Evolutionary conservation across 2,113 vertebrate genomes (phyloP).

Genomic region (Engraulis encrasicolus): DNA sequence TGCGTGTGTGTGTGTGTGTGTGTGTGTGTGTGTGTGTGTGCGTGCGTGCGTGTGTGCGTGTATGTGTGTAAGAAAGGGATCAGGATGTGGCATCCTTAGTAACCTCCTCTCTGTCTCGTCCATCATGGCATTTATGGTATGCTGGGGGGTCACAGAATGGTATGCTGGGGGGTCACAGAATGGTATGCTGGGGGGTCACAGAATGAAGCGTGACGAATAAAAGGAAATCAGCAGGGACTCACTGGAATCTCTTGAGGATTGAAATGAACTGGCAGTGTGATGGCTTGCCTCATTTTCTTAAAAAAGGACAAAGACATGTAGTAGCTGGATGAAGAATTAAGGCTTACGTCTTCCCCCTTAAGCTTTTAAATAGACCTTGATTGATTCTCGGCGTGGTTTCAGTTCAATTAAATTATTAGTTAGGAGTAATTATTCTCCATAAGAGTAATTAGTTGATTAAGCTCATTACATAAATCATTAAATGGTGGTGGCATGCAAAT

Average conservation of each 20-base stretch:
- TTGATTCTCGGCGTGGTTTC: constrained; percentile 7
- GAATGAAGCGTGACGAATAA: neutral
- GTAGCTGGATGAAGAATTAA: neutral
- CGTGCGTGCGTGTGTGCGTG: neutral
- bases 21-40: neutral
- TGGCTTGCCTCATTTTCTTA: neutral
- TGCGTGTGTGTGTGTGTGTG: constrained; percentile 46
- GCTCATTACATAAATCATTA: constrained; percentile 18
- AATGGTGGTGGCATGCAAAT: constrained; percentile 15
- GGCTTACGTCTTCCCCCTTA: neutral
- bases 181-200: neutral
- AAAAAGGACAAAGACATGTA: neutral
- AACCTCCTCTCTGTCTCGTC: constrained; percentile 31
- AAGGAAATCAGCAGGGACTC: neutral
- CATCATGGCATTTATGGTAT: neutral
- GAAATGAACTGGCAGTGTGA: neutral
- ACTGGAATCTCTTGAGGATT: neutral
- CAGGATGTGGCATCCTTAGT: constrained; percentile 62
- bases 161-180: no score
- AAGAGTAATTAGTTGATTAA: constrained; percentile 19
- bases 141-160: neutral
- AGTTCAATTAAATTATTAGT: constrained; percentile 21
- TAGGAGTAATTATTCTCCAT: constrained; percentile 12
- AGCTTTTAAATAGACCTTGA: neutral
- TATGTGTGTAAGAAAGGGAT: constrained; percentile 46